These are phyloP conservation scores for Pachyseris speciosa DNA, from an alignment of 64 coral and sea anemone genomes.

Conservation along the genomic window DNA sequence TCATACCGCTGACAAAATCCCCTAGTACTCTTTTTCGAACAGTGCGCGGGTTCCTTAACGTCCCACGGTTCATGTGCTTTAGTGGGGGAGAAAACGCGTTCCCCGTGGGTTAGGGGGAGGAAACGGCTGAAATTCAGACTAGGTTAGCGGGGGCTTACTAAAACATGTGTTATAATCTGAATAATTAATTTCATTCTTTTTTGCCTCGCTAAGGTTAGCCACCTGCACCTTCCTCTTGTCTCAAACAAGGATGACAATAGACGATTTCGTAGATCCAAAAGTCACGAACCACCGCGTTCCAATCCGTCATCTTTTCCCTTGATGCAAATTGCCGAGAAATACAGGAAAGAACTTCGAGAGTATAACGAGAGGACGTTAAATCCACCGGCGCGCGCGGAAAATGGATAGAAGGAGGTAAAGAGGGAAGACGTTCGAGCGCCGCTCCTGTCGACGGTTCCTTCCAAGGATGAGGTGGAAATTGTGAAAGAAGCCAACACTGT, in stretches of 20 bases:
- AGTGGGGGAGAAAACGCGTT: no score
- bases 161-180: no score
- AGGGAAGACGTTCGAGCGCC: not conserved
- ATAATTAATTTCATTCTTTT: no score
- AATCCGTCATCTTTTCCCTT: not conserved
- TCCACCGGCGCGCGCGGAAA: not conserved
- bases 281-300: no score
- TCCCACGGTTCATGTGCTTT: no score
- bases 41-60: no score
- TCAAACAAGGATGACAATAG: not conserved
- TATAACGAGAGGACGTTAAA: not conserved
- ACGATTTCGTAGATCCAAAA: not conserved
- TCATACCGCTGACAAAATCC: no score
- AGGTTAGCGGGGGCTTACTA: no score
- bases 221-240: constrained; percentile 61
- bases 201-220: no score
- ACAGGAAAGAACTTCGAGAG: constrained; percentile 48
- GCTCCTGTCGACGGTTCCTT: not conserved
- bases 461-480: not conserved
- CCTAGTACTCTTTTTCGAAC: no score
- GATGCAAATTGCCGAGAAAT: constrained; percentile 69
- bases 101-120: no score
- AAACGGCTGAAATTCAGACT: no score
- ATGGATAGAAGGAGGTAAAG: not conserved
- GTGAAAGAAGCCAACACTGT: not conserved